Percentiles rank a stretch among this genome's conserved stretches.
phyloP scores from a whole-genome alignment of 2,113 vertebrate species.

The Elephas maximus region DNA sequence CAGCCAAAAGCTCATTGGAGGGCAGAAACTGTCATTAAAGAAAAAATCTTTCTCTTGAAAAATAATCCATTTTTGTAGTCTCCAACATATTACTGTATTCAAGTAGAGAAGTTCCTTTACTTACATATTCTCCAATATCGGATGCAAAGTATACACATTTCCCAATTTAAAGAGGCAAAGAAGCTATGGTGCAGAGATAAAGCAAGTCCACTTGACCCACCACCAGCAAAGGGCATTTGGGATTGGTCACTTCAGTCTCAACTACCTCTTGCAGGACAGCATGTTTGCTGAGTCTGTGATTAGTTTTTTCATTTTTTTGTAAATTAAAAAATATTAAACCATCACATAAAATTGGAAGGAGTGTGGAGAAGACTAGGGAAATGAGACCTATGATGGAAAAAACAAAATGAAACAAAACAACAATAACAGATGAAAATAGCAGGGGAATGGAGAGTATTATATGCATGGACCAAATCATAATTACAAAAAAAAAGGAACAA shows the following conservation, averaged over 20 bases:
- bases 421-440: not conserved
- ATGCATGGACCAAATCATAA: not conserved
- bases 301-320: not conserved
- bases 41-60: not conserved
- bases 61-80: not conserved
- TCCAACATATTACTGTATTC: not conserved
- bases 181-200: not conserved
- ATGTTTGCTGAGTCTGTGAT: not conserved
- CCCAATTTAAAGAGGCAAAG: not conserved
- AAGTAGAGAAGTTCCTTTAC: not conserved
- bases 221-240: not conserved
- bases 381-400: not conserved
- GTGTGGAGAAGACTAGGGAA: conserved; percentile 29
- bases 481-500: not conserved
- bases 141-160: not conserved
- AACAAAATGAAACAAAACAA: not conserved
- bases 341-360: not conserved
- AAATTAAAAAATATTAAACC: not conserved
- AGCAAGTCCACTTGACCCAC: not conserved
- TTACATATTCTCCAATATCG: not conserved
- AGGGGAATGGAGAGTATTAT: not conserved
- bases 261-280: not conserved
- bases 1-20: not conserved
- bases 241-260: not conserved
- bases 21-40: not conserved